Evolutionary conservation across 2,888 invertebrate genomes (phyloP).

Genomic region (Arge pagana): DNA sequence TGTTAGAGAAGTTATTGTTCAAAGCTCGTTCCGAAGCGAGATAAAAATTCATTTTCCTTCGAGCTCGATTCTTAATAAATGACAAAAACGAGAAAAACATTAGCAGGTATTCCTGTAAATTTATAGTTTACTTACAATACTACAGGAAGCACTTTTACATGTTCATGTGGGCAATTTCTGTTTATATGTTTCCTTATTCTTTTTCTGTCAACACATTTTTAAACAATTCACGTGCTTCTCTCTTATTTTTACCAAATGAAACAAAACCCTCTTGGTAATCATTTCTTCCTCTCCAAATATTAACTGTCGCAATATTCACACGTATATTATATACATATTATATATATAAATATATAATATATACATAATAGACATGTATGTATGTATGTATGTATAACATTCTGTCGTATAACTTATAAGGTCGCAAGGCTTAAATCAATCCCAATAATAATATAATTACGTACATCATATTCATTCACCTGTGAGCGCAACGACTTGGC

Average conservation of each 20-base stretch:
- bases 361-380: no score
- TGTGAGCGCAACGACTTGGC: constrained; percentile 5
- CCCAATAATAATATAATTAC: constrained; percentile 10
- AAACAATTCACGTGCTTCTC: no score
- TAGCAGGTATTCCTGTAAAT: constrained; percentile 10
- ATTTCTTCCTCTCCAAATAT: no score
- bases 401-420: constrained; percentile 2
- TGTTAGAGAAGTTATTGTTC: no score
- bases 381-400: constrained; percentile 7
- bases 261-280: constrained; percentile 3
- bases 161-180: no score
- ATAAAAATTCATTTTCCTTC: no score
- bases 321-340: no score
- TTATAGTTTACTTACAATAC: constrained; percentile 11
- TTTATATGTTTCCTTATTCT: no score
- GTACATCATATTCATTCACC: constrained; percentile 12
- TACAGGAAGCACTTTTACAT: constrained; percentile 12
- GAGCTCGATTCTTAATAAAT: no score
- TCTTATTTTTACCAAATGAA: constrained; percentile 3
- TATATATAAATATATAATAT: no score
- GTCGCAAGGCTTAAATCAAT: constrained; percentile 3
- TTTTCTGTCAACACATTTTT: no score
- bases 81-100: background rate
- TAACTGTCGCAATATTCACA: constrained; percentile 5
- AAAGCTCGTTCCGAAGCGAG: no score